Conservation (phyloP, 1,140 invertebrate species). For the Hylaeus anthracinus region DNA sequence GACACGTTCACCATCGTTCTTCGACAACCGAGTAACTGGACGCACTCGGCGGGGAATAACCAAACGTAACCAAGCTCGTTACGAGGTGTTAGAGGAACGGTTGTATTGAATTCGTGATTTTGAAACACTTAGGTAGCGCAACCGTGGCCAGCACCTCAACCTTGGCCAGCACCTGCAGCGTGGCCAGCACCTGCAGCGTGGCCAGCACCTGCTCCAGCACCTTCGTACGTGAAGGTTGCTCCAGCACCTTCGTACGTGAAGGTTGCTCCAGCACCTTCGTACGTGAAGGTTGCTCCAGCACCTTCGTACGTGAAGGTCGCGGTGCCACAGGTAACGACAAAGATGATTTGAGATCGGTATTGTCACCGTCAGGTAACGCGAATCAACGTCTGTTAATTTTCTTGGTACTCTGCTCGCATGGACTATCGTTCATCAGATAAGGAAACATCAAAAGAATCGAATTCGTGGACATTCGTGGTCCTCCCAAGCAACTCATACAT, state of each 20-base stretch:
- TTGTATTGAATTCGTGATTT: conserved; percentile 26
- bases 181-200: conserved; percentile 18
- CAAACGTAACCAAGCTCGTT: conserved; percentile 25
- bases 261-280: conserved; percentile 29
- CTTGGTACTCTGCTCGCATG: neutral
- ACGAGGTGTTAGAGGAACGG: neutral
- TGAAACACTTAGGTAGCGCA: conserved; percentile 35
- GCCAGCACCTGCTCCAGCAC: conserved; percentile 26
- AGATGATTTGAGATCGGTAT: neutral
- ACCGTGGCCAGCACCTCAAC: conserved; percentile 13
- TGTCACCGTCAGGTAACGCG: neutral
- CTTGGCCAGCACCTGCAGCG: no score
- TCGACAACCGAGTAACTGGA: conserved; percentile 40
- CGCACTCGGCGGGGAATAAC: conserved; percentile 41
- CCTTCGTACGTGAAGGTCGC: conserved; percentile 29
- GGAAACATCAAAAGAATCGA: no score
- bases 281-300: conserved; percentile 17
- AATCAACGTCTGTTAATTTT: neutral
- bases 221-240: neutral
- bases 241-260: conserved; percentile 35
- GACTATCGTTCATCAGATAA: no score
- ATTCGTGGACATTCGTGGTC: no score
- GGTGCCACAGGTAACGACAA: conserved; percentile 30
- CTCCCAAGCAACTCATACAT: no score
- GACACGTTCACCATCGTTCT: neutral